Percentiles rank a stretch among this genome's conserved stretches.
Conservation (phyloP, 2,113 vertebrate species). For the Otus sunia region DNA sequence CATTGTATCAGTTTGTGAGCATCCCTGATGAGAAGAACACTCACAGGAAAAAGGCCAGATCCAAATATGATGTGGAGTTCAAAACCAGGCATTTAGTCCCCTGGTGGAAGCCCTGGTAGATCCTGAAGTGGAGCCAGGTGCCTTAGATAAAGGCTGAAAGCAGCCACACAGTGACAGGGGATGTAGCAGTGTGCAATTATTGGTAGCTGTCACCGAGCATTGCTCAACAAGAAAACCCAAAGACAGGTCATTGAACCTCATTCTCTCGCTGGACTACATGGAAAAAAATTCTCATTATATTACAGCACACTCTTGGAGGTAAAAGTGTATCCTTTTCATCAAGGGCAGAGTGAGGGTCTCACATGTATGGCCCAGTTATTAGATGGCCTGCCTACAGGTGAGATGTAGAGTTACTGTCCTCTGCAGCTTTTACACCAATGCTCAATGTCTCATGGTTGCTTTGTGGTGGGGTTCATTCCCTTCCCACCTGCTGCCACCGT, state of each 20-base stretch:
- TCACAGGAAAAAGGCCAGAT: not conserved
- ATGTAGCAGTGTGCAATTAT: not conserved
- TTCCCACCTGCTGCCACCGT: not conserved
- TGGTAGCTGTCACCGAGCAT: not conserved
- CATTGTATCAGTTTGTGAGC: not conserved
- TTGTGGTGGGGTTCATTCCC: not conserved
- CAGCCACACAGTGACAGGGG: not conserved
- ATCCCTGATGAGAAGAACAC: not conserved
- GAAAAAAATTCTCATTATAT: not conserved
- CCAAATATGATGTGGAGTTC: not conserved
- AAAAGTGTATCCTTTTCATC: not conserved
- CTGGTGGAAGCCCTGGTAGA: not conserved
- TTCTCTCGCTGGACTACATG: not conserved
- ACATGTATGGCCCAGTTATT: not conserved
- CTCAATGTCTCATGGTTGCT: accelerated
- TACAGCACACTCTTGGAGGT: not conserved
- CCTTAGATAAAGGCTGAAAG: not conserved
- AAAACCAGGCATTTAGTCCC: not conserved
- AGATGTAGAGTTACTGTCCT: not conserved
- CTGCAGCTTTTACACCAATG: not conserved
- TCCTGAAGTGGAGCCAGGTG: not conserved
- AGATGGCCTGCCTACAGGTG: accelerated
- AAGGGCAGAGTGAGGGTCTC: not conserved
- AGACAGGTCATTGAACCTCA: not conserved
- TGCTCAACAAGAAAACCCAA: not conserved